Evolutionary conservation across 2,888 invertebrate species (phyloP), one percentile per base, ranked within the genome.

Genomic region (Eretmocerus hayati): DNA sequence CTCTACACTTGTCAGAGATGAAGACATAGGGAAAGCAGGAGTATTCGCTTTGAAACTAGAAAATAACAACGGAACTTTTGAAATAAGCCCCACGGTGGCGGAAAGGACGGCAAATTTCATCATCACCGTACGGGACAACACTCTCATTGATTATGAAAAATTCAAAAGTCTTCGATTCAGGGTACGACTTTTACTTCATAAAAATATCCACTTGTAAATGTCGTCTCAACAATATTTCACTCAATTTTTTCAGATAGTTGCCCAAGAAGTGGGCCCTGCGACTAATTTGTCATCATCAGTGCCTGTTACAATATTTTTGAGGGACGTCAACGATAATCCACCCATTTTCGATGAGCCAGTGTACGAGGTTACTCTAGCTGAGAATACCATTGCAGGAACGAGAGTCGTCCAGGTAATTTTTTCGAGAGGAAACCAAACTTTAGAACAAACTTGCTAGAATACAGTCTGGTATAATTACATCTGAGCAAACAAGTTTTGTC

Each of bases 311-410:
- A 86, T 92, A 11, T 83, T 86, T 61, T 73, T 95, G 21, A 82
- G 85, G 55, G 93, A 95, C 64, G 77, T 85, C 8, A 94, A 95
- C 64, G 94, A 95, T 67, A 91, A 92, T 69, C 77, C 85, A 22
- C 94, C 94, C 2, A 74, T 81, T 51, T 94, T 94, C 65, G 74
- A 81, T 13, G 80, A 84, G 58, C 72, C 81, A 32, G 76, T 80
- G 2, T 95, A 93, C 67, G 77, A 80, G 23, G 85, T 83, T 0
- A 83, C 83, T 44, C 72, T 94, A 20, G 81, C 84, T 1, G 95
- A 95, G 72, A 87, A 90, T 66, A 82, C 86, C 33, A 83, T 84
- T 19, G 81, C 81, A 15, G 87, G 87, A 18, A 81, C 83, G 1
- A 79, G 78, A 60, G 81, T 90, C 2, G 74, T 81, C 20, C 83